phyloP scores from a whole-genome alignment of 2,797 vertebrate genomes.

The Leptoclinus maculatus region DNA sequence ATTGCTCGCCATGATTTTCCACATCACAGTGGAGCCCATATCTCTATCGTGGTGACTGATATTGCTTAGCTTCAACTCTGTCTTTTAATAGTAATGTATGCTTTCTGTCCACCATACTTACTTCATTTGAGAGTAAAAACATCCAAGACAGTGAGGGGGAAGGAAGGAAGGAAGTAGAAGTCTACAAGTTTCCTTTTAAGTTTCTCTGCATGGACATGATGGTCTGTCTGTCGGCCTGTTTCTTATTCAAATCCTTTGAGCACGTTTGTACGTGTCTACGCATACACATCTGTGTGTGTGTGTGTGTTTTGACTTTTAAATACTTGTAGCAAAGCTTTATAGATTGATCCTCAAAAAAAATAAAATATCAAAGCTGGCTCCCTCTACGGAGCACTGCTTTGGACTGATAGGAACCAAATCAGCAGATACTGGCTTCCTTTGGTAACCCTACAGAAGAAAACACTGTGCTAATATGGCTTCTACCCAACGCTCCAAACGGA shows the following conservation, averaged over 20 bases:
- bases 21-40: background rate
- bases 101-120: background rate
- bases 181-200: conserved; percentile 30
- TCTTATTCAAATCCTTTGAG: conserved; percentile 45
- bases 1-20: background rate
- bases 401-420: conserved; percentile 48
- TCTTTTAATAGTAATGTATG: background rate
- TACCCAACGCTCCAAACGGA: too few relatives aligned
- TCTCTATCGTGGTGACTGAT: conserved; percentile 20
- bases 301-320: conserved; percentile 38
- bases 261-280: conserved; percentile 21
- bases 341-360: conserved; percentile 28
- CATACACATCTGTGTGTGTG: conserved; percentile 10
- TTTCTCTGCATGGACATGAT: conserved; percentile 13
- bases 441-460: conserved; percentile 18
- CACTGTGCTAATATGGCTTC: background rate
- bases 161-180: conserved; percentile 21
- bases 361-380: conserved; percentile 25
- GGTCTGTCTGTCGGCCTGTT: conserved; percentile 11
- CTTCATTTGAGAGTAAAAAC: background rate
- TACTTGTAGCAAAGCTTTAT: conserved; percentile 40
- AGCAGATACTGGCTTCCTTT: conserved; percentile 45
- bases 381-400: conserved; percentile 33
- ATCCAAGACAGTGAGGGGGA: conserved; percentile 9
- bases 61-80: conserved; percentile 4